Conservation (phyloP, 2,113 vertebrate genomes). For the Serinus canaria region DNA sequence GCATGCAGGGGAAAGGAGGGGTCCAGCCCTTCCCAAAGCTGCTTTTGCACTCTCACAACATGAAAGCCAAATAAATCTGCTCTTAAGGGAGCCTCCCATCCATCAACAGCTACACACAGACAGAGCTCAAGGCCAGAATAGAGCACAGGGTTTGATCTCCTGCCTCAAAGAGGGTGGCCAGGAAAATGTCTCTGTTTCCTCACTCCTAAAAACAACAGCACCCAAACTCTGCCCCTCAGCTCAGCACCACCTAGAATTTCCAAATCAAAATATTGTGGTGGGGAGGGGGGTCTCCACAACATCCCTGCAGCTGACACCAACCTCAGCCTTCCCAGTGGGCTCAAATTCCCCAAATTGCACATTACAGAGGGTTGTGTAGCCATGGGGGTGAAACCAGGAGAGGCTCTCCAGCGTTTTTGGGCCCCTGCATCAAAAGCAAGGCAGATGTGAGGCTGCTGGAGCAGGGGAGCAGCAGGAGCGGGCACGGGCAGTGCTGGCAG, state of each 20-base stretch:
- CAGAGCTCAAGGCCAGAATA: background rate
- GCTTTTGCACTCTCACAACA: background rate
- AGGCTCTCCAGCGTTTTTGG: background rate
- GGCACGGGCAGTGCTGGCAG: background rate
- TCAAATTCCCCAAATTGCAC: background rate
- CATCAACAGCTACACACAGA: background rate
- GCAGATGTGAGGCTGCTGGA: background rate
- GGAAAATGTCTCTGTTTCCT: background rate
- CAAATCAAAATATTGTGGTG: background rate
- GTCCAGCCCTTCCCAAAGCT: background rate
- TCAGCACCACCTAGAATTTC: background rate
- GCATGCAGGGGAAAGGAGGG: background rate
- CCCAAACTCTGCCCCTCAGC: background rate
- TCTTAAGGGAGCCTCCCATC: background rate
- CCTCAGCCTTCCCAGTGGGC: background rate
- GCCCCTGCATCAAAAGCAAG: background rate
- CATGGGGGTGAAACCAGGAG: background rate
- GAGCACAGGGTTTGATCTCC: background rate
- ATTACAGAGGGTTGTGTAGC: background rate
- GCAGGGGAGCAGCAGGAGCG: background rate
- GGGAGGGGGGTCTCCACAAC: background rate
- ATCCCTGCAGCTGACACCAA: background rate
- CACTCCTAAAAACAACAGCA: background rate
- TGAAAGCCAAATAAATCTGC: constrained; percentile 18
- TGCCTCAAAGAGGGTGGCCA: background rate